These are phyloP conservation scores for Asarcornis scutulata DNA, from an alignment of 2,113 vertebrate genomes.

Conservation along the genomic window DNA sequence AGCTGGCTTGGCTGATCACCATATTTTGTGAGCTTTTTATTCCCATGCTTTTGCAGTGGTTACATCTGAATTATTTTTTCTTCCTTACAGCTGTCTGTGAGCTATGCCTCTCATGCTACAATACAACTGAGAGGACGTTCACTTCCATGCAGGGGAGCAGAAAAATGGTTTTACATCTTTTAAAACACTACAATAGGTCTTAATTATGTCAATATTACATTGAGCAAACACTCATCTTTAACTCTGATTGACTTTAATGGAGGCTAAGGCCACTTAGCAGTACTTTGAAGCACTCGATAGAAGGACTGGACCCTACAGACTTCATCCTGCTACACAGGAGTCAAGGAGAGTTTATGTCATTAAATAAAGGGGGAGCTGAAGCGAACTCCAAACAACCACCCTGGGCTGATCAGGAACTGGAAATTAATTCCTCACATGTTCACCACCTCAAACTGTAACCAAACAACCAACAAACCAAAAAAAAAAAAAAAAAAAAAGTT, in stretches of 20 bases:
- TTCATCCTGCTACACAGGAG: neutral
- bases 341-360: neutral
- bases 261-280: neutral
- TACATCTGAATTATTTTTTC: neutral
- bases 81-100: neutral
- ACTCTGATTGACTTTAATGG: neutral
- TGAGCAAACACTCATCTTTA: neutral
- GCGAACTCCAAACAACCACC: neutral
- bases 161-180: neutral
- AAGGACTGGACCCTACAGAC: neutral
- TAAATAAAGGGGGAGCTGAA: neutral
- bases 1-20: neutral
- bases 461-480: neutral
- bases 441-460: neutral
- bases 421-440: neutral
- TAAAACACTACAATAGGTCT: neutral
- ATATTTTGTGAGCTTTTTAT: neutral
- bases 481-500: neutral
- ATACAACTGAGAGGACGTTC: neutral
- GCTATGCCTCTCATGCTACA: neutral
- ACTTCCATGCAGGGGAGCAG: neutral
- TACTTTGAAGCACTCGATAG: accelerated
- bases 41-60: neutral
- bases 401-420: neutral
- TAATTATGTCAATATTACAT: neutral